These are phyloP conservation scores for Gobionotothen gibberifrons DNA, from an alignment of 2,797 vertebrate genomes.

Conservation along the genomic window DNA sequence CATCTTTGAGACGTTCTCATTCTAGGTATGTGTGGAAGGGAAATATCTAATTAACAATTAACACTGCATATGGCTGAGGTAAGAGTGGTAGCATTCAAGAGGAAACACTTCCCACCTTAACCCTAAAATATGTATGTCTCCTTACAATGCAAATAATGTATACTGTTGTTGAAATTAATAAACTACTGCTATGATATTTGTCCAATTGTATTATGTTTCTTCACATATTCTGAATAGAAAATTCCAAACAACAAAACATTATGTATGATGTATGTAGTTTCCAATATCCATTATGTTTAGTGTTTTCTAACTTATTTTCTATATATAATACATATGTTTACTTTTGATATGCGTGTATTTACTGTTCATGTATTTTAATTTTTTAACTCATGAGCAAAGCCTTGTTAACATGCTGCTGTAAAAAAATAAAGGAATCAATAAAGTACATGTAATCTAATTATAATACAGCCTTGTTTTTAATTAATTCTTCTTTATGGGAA, in stretches of 20 bases:
- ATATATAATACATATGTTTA: too few species aligned
- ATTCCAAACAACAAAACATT: neutral
- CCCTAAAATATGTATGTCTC: neutral
- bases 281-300: too few species aligned
- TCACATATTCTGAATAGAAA: neutral
- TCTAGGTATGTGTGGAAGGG: neutral
- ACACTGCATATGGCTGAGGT: neutral
- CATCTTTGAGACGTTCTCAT: neutral
- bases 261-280: too few species aligned
- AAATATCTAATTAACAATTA: slow-evolving; percentile 10
- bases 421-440: too few species aligned
- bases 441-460: neutral
- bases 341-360: too few species aligned
- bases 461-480: neutral
- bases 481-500: neutral
- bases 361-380: too few species aligned
- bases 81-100: neutral
- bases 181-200: neutral
- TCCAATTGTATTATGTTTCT: neutral
- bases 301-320: too few species aligned
- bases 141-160: neutral
- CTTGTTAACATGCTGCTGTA: too few species aligned
- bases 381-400: too few species aligned
- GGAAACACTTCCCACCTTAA: neutral
- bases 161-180: neutral